Percentiles rank a stretch among this genome's conserved stretches.
Evolutionary conservation across 2,797 vertebrate species (phyloP).

Genomic region (Intellagama lesueurii): DNA sequence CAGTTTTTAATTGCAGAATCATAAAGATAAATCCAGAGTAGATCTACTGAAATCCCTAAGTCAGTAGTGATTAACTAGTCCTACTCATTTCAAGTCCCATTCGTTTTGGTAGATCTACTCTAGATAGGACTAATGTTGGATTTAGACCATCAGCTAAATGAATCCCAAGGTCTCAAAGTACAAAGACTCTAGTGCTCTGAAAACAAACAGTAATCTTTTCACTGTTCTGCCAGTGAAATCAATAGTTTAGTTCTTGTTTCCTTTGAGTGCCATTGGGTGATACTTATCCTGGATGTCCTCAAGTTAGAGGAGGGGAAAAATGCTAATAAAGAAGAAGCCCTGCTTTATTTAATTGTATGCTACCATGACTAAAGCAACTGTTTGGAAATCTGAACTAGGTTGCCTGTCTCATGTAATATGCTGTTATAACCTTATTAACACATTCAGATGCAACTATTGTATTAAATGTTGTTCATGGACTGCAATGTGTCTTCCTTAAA

Average conservation of each 20-base stretch:
- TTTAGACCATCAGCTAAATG: neutral
- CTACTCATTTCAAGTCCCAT: neutral
- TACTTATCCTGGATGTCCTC: neutral
- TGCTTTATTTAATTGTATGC: neutral
- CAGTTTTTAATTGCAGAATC: neutral
- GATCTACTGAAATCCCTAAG: neutral
- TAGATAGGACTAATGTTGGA: neutral
- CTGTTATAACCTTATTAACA: neutral
- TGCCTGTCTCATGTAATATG: neutral
- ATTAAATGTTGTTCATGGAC: slow-evolving; percentile 7
- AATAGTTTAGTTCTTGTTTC: neutral
- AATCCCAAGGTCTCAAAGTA: no score
- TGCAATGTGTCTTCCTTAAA: neutral
- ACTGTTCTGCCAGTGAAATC: neutral
- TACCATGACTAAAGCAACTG: neutral
- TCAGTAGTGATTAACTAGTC: neutral
- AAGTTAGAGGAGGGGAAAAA: neutral
- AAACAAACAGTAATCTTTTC: neutral
- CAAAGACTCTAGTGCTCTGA: neutral
- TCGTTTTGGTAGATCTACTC: neutral
- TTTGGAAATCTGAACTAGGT: neutral
- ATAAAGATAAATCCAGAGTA: neutral
- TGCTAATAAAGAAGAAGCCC: neutral
- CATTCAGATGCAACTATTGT: neutral
- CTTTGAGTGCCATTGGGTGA: neutral